Evolutionary conservation across 1,140 invertebrate species (phyloP), one percentile per base, ranked within the genome.

Genomic region (Mizuhopecten yessoensis): DNA sequence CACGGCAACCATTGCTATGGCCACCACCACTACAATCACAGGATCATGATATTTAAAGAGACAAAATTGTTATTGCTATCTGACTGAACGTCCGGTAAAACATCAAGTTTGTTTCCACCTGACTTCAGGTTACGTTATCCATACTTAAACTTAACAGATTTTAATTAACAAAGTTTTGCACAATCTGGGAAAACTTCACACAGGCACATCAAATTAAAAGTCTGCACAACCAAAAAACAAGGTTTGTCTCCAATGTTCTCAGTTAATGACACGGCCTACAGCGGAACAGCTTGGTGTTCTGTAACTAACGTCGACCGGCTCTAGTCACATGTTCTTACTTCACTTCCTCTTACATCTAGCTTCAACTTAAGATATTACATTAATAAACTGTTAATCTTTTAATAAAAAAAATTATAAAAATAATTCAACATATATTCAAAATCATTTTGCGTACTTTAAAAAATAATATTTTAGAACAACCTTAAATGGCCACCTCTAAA

Each of bases 31-130:
- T 75, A 75, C 57, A 75, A 75, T 75, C 57, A 75, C 57, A 75
- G 57, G n/a, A 75, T 75, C 57, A 75, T 75, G n/a, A 75, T 75
- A 75, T 75, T n/a, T n/a, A 75, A 75, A 75, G 20, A 75, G 57
- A 75, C 57, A 75, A 75, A 75, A 29, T 75, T 1, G 29, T 75
- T 75, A 75, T 75, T 75, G 57, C 57, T 75, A 75, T 75, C 57
- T 75, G 57, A 75, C 57, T 75, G 57, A 29, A 75, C 23, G 57
- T n/a, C 57, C 0, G 57, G 57, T 29, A 75, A 75, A 29, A 23
- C n/a, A 75, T 29, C n/a, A 75, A 17, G 5, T 2, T 75, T 75
- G 57, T 29, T 29, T 29, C 13, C 13, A 17, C 57, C 57, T 75
- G 57, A 75, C 57, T 29, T 5, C 57, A 75, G 57, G 57, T 75